Evolutionary conservation across 1,140 invertebrate genomes (phyloP).

Genomic region (Diprion similis): DNA sequence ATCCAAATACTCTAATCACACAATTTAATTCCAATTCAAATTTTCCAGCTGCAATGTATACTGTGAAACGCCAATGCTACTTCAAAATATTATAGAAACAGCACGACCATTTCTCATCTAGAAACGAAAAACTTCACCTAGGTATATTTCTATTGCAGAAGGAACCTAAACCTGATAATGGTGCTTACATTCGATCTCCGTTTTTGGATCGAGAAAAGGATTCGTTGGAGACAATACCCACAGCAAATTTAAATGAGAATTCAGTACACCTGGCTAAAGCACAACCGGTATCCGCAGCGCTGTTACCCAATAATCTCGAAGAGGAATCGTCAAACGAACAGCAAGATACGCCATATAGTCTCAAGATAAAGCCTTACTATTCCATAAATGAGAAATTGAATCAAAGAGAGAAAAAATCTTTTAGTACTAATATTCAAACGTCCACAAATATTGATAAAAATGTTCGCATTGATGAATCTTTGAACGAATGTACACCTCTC

Average conservation of each 20-base stretch:
- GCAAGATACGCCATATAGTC: slow-evolving; percentile 52
- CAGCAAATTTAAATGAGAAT: slow-evolving; percentile 40
- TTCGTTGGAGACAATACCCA: slow-evolving; percentile 27
- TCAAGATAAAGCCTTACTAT: slow-evolving; percentile 59
- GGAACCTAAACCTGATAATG: slow-evolving; percentile 50
- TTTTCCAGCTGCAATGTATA: not conserved
- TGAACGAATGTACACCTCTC: not conserved
- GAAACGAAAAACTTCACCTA: not conserved
- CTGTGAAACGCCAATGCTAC: not conserved
- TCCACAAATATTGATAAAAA: not conserved
- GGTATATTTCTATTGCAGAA: slow-evolving; percentile 43
- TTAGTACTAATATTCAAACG: slow-evolving; percentile 23
- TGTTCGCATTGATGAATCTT: not conserved
- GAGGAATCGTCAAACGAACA: slow-evolving; percentile 14
- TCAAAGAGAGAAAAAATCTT: slow-evolving; percentile 49
- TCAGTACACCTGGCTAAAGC: slow-evolving; percentile 6
- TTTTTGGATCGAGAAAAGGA: slow-evolving; percentile 38
- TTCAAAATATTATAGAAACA: too few species aligned
- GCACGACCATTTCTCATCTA: not conserved
- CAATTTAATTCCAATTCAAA: too few species aligned
- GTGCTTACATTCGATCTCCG: slow-evolving; percentile 13
- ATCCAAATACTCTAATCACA: too few species aligned
- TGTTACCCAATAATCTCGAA: slow-evolving; percentile 40
- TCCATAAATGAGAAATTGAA: slow-evolving; percentile 58
- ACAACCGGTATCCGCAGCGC: slow-evolving; percentile 47